Base-by-base conservation (phyloP, 2,797 vertebrate species). In the Spinus pinus region DNA sequence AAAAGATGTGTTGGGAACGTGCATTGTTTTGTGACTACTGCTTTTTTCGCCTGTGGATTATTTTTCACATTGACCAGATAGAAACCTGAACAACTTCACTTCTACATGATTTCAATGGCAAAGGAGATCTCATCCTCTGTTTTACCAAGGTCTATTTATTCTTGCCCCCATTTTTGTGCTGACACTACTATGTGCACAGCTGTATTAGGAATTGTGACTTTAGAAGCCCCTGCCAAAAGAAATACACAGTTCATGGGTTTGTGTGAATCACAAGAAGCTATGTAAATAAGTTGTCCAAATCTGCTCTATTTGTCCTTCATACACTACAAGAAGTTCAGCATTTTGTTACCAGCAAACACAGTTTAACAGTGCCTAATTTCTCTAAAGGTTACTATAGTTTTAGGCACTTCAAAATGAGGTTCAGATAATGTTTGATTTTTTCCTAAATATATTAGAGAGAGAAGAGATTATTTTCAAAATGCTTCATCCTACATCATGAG, bases 391-490 rank as follows among this genome's bases (percentile, higher is more conserved):
- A 53, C 7, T 30, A 10, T 31, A 67, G 23, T 33, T 65, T 94
- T 82, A 82, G 90, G 25, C 12, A 51, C 39, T 50, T 72, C 53
- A 79, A 93, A 37, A 54, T 16, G 2, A 70, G 6, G 4, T 89
- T 84, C 23, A 73, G 37, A 37, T n/a, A 57, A 60, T 11, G 19
- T 74, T 85, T 89, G 23, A 54, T 61, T 96, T 91, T 94, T 94
- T 66, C 42, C 70, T 70, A 51, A 64, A 28, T 81, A 5, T 47
- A 15, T 67, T 47, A 66, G 15, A 35, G 28, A 91, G 16, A 70
- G n/a, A 67, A 65, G 15, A 56, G 30, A 44, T 28, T 93, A 51
- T 67, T 96, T 94, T 81, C 74, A 93, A 83, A 88, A 93, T 64
- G 25, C 41, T 58, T 91, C 41, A 27, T 65, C 49, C 72, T 77